Conservation (phyloP, 1,140 invertebrate species). For the Megalonaias nervosa region DNA sequence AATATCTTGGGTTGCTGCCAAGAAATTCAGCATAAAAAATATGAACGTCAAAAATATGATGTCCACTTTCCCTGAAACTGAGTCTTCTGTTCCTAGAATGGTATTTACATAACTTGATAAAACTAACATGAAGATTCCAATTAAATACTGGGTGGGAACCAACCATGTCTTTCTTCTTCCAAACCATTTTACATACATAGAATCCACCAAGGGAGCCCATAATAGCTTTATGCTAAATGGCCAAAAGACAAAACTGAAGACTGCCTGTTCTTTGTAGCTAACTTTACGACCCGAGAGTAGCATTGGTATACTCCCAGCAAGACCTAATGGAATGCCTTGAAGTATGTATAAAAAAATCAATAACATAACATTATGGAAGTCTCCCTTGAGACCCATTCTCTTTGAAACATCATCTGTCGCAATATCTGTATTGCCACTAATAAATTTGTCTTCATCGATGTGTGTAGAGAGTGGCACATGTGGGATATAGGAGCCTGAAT, state of each 20-base stretch:
- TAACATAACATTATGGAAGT: conserved; percentile 79
- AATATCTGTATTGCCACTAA: too few relatives aligned
- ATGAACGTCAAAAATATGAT: conserved; percentile 86
- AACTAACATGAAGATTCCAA: conserved; percentile 71
- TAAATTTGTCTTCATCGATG: not conserved
- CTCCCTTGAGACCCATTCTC: conserved; percentile 40
- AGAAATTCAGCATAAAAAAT: conserved; percentile 95
- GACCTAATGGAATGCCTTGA: conserved; percentile 93
- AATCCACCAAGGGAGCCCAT: conserved; percentile 99
- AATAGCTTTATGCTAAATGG: conserved; percentile 95
- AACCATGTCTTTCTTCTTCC: conserved; percentile 98
- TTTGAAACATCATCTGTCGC: too few relatives aligned
- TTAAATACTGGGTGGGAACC: conserved; percentile 88
- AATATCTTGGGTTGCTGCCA: conserved; percentile 99
- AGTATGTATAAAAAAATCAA: conserved; percentile 93
- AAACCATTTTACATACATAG: conserved; percentile 85
- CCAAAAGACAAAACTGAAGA: conserved; percentile 98
- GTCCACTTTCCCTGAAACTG: conserved; percentile 76
- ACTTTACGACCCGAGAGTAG: conserved; percentile 89
- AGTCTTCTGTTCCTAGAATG: conserved; percentile 45
- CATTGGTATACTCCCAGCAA: conserved; percentile 95
- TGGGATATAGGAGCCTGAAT: conserved; percentile 37
- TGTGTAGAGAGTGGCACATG: conserved; percentile 41
- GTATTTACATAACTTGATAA: conserved; percentile 57
- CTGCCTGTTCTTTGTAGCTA: conserved; percentile 81